These are phyloP conservation scores for Aldrovandia affinis DNA, from an alignment of 2,797 vertebrate species.

Conservation along the genomic window DNA sequence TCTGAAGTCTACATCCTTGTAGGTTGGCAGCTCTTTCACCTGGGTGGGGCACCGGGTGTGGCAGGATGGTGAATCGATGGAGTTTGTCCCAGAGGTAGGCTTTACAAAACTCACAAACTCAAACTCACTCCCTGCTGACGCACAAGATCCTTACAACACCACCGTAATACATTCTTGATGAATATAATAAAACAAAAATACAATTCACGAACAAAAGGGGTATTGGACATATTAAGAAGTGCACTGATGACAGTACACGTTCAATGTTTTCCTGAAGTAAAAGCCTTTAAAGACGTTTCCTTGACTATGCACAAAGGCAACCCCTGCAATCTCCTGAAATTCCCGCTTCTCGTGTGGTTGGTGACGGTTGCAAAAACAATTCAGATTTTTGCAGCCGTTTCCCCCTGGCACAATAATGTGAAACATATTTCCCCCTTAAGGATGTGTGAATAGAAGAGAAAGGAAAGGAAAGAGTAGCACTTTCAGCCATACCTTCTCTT, in stretches of 20 bases:
- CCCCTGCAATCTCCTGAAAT: no score
- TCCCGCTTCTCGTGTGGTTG: background rate
- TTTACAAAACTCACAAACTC: background rate
- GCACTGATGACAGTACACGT: background rate
- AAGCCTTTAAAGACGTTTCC: background rate
- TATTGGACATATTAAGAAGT: background rate
- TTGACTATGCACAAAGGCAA: background rate
- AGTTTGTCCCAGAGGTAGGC: background rate
- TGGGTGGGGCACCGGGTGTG: constrained; percentile 45
- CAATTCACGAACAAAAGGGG: background rate
- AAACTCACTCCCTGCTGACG: background rate
- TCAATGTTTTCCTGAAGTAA: background rate
- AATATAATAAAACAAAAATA: background rate
- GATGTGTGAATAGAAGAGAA: background rate
- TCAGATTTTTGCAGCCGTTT: background rate
- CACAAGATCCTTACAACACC: background rate
- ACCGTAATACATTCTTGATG: no score
- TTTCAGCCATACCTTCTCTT: constrained; percentile 83
- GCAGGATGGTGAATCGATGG: background rate
- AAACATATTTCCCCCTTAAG: background rate
- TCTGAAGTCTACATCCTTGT: constrained; percentile 90
- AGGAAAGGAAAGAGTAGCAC: background rate
- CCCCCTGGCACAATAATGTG: background rate
- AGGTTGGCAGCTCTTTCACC: constrained; percentile 89
- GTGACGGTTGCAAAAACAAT: background rate